A percentile compares a stretch with the other conserved stretches of the same genome.
Evolutionary conservation across 2,888 invertebrate genomes (phyloP).

Genomic region (Mystacides longicornis): DNA sequence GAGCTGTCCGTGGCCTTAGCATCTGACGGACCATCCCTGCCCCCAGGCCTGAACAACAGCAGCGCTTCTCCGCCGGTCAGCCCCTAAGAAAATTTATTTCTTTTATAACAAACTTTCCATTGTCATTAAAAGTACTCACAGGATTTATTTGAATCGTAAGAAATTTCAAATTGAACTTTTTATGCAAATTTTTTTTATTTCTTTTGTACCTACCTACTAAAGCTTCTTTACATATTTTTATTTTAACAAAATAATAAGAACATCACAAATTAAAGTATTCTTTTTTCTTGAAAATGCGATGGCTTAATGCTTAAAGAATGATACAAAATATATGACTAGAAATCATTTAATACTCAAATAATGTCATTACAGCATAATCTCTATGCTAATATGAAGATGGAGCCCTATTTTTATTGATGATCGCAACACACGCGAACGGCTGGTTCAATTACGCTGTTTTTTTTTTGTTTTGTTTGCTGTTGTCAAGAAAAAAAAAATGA

Average conservation of each 20-base stretch:
- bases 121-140: constrained; percentile 11
- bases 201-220: background rate
- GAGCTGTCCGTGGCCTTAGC: background rate
- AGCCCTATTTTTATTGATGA: no score
- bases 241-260: background rate
- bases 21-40: background rate
- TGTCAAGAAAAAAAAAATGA: no score
- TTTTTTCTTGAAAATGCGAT: no score
- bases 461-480: no score
- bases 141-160: constrained; percentile 8
- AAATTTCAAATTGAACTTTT: constrained; percentile 4
- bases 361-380: no score
- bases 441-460: no score
- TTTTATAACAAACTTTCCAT: constrained; percentile 13
- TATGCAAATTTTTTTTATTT: background rate
- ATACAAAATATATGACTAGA: no score
- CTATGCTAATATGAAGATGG: no score
- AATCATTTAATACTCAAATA: no score
- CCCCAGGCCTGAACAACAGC: background rate
- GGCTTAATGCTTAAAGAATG: no score
- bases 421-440: no score
- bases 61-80: constrained; percentile 9
- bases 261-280: background rate
- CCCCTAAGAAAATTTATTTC: constrained; percentile 15
- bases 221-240: background rate